A percentile compares a stretch with the other conserved stretches of the same genome.
Conservation (phyloP, 2,797 vertebrate genomes). For the Eidolon dupreanum region DNA sequence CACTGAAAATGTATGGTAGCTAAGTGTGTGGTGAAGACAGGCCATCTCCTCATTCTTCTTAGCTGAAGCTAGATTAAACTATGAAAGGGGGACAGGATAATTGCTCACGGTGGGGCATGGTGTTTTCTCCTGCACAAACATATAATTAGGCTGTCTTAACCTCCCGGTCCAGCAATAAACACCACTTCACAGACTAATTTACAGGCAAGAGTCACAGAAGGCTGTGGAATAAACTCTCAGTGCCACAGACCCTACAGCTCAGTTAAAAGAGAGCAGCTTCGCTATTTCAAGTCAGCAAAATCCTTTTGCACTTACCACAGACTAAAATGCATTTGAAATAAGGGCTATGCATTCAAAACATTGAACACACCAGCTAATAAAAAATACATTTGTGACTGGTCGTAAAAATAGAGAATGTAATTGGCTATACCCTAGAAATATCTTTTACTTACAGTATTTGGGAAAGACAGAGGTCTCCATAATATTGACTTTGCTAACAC, state of each 20-base stretch:
- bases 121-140: constrained; percentile 87
- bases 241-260: constrained; percentile 71
- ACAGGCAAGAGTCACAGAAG: constrained; percentile 84
- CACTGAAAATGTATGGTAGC: constrained; percentile 75
- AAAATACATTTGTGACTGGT: constrained; percentile 84
- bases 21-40: constrained; percentile 84
- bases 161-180: constrained; percentile 88
- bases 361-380: constrained; percentile 85
- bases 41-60: constrained; percentile 84
- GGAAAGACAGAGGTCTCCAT: constrained; percentile 82
- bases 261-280: constrained; percentile 82
- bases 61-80: constrained; percentile 82
- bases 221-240: constrained; percentile 80
- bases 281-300: constrained; percentile 87
- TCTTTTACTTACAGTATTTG: constrained; percentile 72
- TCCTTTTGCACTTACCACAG: constrained; percentile 82
- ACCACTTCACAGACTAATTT: constrained; percentile 88
- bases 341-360: constrained; percentile 84
- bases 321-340: constrained; percentile 83
- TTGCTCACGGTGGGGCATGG: constrained; percentile 84
- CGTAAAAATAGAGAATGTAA: constrained; percentile 83
- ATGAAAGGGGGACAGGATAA: constrained; percentile 85
- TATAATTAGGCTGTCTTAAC: constrained; percentile 89
- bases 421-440: constrained; percentile 83
- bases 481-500: constrained; percentile 87